Percentiles rank a stretch among this genome's conserved stretches.
Conservation (phyloP, 2,113 vertebrate species). For the Clarias gariepinus region DNA sequence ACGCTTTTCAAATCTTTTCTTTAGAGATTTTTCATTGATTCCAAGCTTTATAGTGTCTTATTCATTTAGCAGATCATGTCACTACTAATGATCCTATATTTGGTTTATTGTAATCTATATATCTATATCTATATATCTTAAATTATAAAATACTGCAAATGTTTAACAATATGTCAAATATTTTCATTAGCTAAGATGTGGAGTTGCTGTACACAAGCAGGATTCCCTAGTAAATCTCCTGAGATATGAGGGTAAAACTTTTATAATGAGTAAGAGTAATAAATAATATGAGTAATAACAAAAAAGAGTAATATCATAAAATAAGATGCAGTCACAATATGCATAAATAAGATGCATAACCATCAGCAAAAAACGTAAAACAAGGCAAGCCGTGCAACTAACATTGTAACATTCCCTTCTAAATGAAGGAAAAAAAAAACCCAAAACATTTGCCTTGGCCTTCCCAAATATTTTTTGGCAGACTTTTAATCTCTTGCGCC, state of each 20-base stretch:
- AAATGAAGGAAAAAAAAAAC: too few relatives aligned
- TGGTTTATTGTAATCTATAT: neutral
- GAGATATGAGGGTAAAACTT: neutral
- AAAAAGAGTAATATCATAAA: neutral
- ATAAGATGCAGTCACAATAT: neutral
- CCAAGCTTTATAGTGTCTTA: neutral
- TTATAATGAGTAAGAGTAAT: neutral
- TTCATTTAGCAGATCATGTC: neutral
- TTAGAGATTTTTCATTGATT: neutral
- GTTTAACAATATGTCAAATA: neutral
- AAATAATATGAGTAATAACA: neutral
- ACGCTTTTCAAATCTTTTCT: neutral
- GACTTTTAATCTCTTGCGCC: constrained; percentile 27
- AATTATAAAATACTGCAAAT: neutral
- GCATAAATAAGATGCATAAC: neutral
- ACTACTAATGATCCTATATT: neutral
- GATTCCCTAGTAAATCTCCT: neutral
- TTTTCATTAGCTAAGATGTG: neutral
- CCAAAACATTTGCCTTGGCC: neutral
- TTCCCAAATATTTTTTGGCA: constrained; percentile 15
- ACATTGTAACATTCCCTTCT: neutral
- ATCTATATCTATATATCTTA: too few relatives aligned
- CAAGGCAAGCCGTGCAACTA: neutral
- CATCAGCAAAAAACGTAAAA: neutral
- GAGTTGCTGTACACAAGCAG: neutral